Percentiles rank a stretch among this genome's conserved stretches.
phyloP scores from a whole-genome alignment of 2,797 vertebrate genomes.

The Psittacula echo region DNA sequence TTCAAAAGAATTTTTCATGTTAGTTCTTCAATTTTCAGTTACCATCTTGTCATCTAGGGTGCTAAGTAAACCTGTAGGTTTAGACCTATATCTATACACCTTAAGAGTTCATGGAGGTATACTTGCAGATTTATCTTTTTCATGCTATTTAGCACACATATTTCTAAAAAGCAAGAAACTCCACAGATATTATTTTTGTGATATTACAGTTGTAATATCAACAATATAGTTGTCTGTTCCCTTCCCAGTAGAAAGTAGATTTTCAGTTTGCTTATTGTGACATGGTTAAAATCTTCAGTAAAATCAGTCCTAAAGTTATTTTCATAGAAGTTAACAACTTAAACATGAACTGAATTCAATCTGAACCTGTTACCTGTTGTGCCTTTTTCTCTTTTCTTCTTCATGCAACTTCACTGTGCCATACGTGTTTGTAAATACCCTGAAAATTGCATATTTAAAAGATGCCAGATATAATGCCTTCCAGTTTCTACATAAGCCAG shows the following conservation, averaged over 20 bases:
- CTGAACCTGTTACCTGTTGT: not conserved
- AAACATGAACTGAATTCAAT: not conserved
- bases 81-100: not conserved
- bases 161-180: not conserved
- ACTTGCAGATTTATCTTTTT: not conserved
- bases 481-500: rapidly evolving
- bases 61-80: not conserved
- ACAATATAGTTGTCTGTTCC: not conserved
- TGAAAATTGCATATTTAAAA: not conserved
- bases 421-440: not conserved
- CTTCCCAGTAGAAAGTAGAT: not conserved
- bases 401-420: not conserved
- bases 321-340: not conserved
- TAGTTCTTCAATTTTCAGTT: not conserved
- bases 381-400: not conserved
- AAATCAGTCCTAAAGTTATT: not conserved
- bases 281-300: not conserved
- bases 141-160: not conserved
- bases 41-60: not conserved
- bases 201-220: not conserved
- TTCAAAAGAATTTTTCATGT: not conserved
- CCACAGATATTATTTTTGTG: not conserved
- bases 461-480: not conserved
- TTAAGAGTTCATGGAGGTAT: not conserved
- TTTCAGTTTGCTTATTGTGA: not conserved